Evolutionary conservation across 1,140 invertebrate genomes (phyloP), one percentile per base, ranked within the genome.

Genomic region (Tetranychus cinnabarinus): DNA sequence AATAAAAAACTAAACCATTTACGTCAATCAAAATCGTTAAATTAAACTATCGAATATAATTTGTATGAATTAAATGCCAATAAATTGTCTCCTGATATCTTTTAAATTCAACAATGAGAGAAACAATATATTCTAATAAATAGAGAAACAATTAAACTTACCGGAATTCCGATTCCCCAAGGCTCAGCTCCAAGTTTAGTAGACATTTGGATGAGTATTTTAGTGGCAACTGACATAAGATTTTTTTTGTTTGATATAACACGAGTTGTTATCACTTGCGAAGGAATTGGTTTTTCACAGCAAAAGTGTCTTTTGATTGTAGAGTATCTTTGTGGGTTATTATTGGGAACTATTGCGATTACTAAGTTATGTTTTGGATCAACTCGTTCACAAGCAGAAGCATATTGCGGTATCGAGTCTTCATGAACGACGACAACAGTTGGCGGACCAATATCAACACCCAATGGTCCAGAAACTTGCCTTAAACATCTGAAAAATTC

Each of bases 291-390:
- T 36, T 61, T 65, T 39, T 92, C 87, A 0, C 87, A 76, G 60
- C 79, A 84, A 62, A 83, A 84, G 50, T 86, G 81, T 67, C 87
- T 87, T 67, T 95, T 93, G 2, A 93, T 83, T 0, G 82, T 81
- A 37, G 78, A 74, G 15, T 59, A 59, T n/a, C 58, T 37, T 69
- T 91, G 86, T 8, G 77, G 68, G 55, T 80, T 77, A 61, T 81
- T 81, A 37, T 81, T 82, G 0, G 79, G 76, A 1, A 86, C 76
- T 0, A 88, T 67, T 56, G 79, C 80, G 36, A 85, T 68, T 8
- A 87, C 76, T 3, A 61, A 47, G 33, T 55, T 5, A 57, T 34
- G 3, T 12, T 6, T 35, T 3, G 47, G 47, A 37, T n/a, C 10
- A 34, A 61, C 10, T 63, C 31, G 5, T 10, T 59, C 45, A 23